Evolutionary conservation across 2,888 invertebrate species (phyloP), one percentile per base, ranked within the genome.

Genomic region (Tuberolachnus salignus): DNA sequence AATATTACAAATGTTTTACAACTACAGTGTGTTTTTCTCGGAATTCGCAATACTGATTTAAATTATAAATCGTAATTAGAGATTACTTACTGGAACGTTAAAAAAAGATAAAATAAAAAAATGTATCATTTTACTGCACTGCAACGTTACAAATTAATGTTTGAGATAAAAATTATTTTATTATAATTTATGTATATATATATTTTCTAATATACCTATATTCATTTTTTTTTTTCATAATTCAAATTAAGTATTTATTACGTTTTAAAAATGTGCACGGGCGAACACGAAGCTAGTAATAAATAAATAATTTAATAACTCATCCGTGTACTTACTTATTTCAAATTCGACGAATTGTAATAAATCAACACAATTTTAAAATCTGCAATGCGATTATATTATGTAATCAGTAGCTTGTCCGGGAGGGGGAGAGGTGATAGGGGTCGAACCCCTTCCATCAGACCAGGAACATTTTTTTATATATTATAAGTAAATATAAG

Each of bases 241-340:
- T 34, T 57, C 16, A 46, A 71, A 46, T 59, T 14, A 57, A 57
- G 46, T 21, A 42, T 69, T 57, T 71, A 44, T 57, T 59, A n/a
- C 23, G 46, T 71, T 71, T 59, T 46, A 59, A 71, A 71, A 59
- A n/a, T 14, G 14, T 21, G 57, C 71, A 59, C 57, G 44, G 57
- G n/a, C 44, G 44, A 71, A 23, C 71, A 34, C 70, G 42, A 55
- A 70, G 55, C 21, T 21, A 16, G 55, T 70, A 55, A 70, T 16
- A 51, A 44, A 70, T 51, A 55, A 3, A 44, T 44, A 55, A 70
- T 70, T 42, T 34, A 16, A 46, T 46, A 46, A 46, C 10, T 13
- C 1, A 46, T 64, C 21, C 19, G 19, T 69, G 13, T 16, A 34
- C 16, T 19, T 16, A 55, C 21, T 70, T n/a, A 55, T 57, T 71